phyloP scores from a whole-genome alignment of 2,888 invertebrate genomes.

The Linyphia triangularis region DNA sequence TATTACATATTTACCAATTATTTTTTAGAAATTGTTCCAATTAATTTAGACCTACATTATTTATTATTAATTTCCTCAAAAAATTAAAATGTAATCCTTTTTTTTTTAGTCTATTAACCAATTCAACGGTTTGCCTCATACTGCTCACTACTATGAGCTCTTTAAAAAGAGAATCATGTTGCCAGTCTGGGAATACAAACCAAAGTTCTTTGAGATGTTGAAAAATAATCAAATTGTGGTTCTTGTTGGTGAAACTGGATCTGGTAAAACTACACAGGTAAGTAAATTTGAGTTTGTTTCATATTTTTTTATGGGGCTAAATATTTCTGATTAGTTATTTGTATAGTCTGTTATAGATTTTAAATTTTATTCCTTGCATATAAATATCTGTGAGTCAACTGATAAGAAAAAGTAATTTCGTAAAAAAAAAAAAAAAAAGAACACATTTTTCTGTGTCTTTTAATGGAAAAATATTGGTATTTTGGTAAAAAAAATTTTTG shows the following conservation, averaged over 20 bases:
- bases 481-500: too few relatives aligned
- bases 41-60: neutral
- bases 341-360: neutral
- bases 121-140: constrained; percentile 90
- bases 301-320: neutral
- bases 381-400: too few relatives aligned
- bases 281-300: neutral
- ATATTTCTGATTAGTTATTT: neutral
- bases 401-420: too few relatives aligned
- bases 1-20: neutral
- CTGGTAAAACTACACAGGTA: constrained; percentile 97
- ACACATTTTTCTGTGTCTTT: too few relatives aligned
- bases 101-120: constrained; percentile 76
- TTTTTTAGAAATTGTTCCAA: neutral
- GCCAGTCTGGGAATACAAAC: constrained; percentile 98
- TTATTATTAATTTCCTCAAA: neutral
- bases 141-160: constrained; percentile 85
- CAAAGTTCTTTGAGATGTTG: constrained; percentile 96
- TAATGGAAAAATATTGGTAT: too few relatives aligned
- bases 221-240: constrained; percentile 96
- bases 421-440: too few relatives aligned
- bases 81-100: neutral
- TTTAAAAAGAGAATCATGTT: constrained; percentile 94
- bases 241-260: constrained; percentile 99
- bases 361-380: too few relatives aligned